Conservation (phyloP, 2,797 vertebrate genomes). For the Alosa sapidissima region DNA sequence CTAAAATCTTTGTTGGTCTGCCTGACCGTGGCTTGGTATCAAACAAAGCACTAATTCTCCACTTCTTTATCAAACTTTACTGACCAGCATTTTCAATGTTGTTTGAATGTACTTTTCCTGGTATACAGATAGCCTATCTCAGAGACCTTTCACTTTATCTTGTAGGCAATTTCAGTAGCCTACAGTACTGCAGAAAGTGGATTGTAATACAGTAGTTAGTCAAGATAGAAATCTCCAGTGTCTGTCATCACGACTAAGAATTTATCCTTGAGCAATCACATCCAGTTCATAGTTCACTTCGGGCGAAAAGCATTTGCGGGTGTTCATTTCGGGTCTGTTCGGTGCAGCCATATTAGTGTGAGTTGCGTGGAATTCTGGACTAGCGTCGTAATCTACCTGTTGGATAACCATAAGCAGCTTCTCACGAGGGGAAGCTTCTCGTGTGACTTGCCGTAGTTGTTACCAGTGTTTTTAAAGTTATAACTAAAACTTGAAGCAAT, state of each 20-base stretch:
- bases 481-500: neutral
- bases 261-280: constrained; percentile 24
- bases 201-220: neutral
- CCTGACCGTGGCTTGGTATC: no score
- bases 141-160: no score
- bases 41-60: no score
- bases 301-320: neutral
- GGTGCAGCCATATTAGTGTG: neutral
- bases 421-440: neutral
- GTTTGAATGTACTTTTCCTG: no score
- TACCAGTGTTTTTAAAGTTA: neutral
- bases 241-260: neutral
- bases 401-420: neutral
- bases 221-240: neutral
- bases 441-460: neutral
- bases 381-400: neutral
- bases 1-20: no score
- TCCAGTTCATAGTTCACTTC: constrained; percentile 62
- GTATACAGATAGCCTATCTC: no score
- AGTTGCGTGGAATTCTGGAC: neutral
- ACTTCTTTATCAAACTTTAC: no score
- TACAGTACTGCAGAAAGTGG: no score
- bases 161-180: no score
- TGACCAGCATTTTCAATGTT: no score
- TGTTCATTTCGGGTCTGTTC: neutral